A percentile compares a stretch with the other conserved stretches of the same genome.
Conservation (phyloP, 2,113 vertebrate genomes). For the Symphodus melops region DNA sequence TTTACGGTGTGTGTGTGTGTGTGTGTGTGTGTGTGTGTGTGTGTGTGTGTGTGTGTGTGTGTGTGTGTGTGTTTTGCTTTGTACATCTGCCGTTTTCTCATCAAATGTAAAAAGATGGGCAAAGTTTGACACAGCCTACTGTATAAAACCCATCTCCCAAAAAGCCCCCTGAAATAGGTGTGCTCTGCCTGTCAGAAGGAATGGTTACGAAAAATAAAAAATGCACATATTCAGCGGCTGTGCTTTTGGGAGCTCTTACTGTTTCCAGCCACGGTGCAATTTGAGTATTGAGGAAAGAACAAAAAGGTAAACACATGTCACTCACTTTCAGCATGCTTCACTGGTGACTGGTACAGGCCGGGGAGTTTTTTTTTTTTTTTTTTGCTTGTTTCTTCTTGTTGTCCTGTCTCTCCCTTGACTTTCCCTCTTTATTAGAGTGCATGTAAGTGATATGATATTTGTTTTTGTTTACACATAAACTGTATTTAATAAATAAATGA, state of each 20-base stretch:
- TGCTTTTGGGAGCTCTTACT: constrained; percentile 62
- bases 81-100: constrained; percentile 12
- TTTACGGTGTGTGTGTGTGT: neutral
- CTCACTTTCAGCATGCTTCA: constrained; percentile 57
- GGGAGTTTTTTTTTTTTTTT: constrained; percentile 17
- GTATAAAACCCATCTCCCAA: constrained; percentile 33
- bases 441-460: neutral
- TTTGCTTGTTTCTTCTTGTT: constrained; percentile 32
- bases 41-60: too few species aligned
- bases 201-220: constrained; percentile 67
- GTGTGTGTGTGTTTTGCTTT: constrained; percentile 7
- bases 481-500: too few species aligned
- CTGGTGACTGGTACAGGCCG: constrained; percentile 48
- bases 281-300: constrained; percentile 57
- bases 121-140: constrained; percentile 21
- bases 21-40: neutral
- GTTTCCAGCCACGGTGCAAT: constrained; percentile 67
- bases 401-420: constrained; percentile 6
- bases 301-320: constrained; percentile 73
- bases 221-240: constrained; percentile 70
- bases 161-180: constrained; percentile 39
- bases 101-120: constrained; percentile 35
- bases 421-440: neutral
- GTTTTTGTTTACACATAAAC: neutral
- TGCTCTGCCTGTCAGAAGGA: constrained; percentile 59